Percentiles rank a stretch among this genome's conserved stretches.
Evolutionary conservation across 2,888 invertebrate genomes (phyloP).

Genomic region (Cerastoderma edule): DNA sequence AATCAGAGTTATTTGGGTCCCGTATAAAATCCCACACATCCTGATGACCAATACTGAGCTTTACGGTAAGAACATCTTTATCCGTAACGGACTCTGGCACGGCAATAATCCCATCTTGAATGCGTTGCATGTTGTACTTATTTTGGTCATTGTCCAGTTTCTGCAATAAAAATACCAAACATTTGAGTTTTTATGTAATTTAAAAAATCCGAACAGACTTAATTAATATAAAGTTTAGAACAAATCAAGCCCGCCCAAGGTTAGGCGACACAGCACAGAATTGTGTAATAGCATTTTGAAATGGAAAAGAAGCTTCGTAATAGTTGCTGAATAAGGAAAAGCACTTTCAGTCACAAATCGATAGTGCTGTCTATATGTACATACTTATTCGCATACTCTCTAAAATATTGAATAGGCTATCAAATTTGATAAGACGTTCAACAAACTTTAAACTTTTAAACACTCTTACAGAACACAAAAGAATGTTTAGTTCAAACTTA

Average conservation of each 20-base stretch:
- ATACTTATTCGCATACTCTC: no score
- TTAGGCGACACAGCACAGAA: no score
- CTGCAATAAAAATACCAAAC: not conserved
- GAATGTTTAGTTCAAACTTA: no score
- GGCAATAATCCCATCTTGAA: not conserved
- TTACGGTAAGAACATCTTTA: not conserved
- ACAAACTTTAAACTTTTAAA: no score
- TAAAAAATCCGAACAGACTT: not conserved
- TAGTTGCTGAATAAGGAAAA: not conserved
- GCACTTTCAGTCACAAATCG: not conserved
- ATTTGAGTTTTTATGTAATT: not conserved
- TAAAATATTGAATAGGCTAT: no score
- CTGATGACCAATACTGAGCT: not conserved
- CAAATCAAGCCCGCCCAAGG: no score
- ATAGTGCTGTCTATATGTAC: no score
- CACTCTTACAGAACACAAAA: no score
- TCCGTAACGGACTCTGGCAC: not conserved
- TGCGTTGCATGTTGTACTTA: not conserved
- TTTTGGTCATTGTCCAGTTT: not conserved
- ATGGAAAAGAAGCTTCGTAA: not conserved
- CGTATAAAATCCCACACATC: conserved; percentile 11
- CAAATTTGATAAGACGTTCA: no score
- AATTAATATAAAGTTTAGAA: not conserved
- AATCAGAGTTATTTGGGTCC: not conserved
- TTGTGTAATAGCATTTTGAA: not conserved